Base-by-base conservation (phyloP, 2,888 invertebrate species). In the Amphipyra berbera region DNA sequence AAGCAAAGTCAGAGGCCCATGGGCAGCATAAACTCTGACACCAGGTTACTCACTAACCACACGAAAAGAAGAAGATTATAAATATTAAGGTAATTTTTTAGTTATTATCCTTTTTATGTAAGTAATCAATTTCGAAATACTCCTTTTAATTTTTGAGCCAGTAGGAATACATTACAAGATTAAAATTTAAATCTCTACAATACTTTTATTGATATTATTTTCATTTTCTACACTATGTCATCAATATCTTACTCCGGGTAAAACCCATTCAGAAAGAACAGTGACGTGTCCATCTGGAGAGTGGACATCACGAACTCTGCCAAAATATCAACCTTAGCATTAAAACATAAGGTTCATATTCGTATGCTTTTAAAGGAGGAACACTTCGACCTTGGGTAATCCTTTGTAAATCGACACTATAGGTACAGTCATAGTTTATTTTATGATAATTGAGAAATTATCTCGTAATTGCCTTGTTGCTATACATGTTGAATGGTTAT, bases 351-450 rank as follows among this genome's bases (percentile, higher is more conserved):
- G 45, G 21, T 54, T 59, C 0, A 44, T n/a, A 55, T 13, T 76
- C n/a, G 37, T 0, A 2, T 54, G 33, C 42, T n/a, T 35, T 7
- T 12, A 15, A 10, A 35, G 7, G 12, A 54, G 41, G 8, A 61
- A 41, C 13, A n/a, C 0, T 13, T 12, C 6, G 73, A 55, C 78
- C 78, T 78, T 77, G 65, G 49, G 50, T 61, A 58, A 64, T 69
- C 65, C 68, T 76, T 71, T 58, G 55, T 64, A 56, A 61, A 56
- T 15, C 30, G 48, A 61, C 60, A 61, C 73, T 73, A 68, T 42
- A 56, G 27, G 70, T 52, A 78, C 65, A 79, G 61, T 76, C 79
- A 81, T 78, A 68, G 67, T 70, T 58, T 61, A 72, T 64, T n/a
- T 68, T 78, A 83, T 71, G 76, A 69, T 73, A 73, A 76, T 81